A percentile compares a stretch with the other conserved stretches of the same genome.
Conservation (phyloP, 2,888 invertebrate species). For the Amphipyra berbera region DNA sequence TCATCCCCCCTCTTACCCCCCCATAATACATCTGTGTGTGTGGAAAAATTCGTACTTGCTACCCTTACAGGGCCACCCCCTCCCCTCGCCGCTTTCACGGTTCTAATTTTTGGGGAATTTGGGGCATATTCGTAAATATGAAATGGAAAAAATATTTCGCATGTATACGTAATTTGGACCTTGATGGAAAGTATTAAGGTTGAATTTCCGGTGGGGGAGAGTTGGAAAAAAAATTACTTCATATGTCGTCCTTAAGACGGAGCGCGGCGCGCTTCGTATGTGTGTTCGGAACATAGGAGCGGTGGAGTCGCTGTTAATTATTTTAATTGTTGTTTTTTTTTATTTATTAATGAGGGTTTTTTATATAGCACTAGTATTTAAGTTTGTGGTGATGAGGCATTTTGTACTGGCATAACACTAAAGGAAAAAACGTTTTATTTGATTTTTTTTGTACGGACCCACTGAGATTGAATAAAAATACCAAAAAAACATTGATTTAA, state of each 20-base stretch:
- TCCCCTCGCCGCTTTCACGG: slow-evolving; percentile 86
- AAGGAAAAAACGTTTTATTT: too few species aligned
- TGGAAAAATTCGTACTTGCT: slow-evolving; percentile 77
- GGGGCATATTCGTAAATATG: slow-evolving; percentile 91
- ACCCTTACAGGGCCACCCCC: slow-evolving; percentile 68
- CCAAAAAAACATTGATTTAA: too few species aligned
- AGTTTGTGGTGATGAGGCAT: too few species aligned
- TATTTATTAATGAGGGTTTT: slow-evolving; percentile 16
- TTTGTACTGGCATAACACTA: too few species aligned
- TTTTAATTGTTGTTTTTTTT: slow-evolving; percentile 45
- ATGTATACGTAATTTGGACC: slow-evolving; percentile 68
- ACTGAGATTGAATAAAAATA: too few species aligned
- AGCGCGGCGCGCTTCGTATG: slow-evolving; percentile 88
- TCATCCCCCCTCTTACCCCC: slow-evolving; percentile 64
- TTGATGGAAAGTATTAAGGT: slow-evolving; percentile 67
- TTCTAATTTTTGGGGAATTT: slow-evolving; percentile 91
- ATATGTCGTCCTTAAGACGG: slow-evolving; percentile 90
- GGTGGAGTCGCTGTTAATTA: slow-evolving; percentile 68
- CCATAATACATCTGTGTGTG: slow-evolving; percentile 59
- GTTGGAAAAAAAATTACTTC: slow-evolving; percentile 90
- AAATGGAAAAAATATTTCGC: slow-evolving; percentile 90
- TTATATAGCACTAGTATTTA: background rate
- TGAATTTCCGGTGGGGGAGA: slow-evolving; percentile 64
- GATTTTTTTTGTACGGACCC: too few species aligned
- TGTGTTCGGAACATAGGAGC: slow-evolving; percentile 78